phyloP scores from a whole-genome alignment of 2,113 vertebrate species.

The cat (Felis catus) region F.catus_Fca126_mat1.0 CM031412.1:127451501-127452000 shows the following conservation, averaged over 20 bases:
- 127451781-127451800: neutral
- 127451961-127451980: neutral
- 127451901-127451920: neutral
- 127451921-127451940: neutral
- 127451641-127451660: neutral
- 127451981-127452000: neutral
- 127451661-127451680: neutral
- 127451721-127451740: neutral
- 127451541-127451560: neutral
- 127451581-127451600: rapidly evolving
- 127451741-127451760: neutral
- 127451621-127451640: neutral
- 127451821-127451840: neutral
- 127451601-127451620: neutral
- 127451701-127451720: neutral
- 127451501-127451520: neutral
- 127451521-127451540: rapidly evolving
- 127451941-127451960: neutral
- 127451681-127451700: neutral
- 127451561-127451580: neutral
- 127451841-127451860: neutral
- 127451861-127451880: neutral
- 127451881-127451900: neutral
- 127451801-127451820: neutral
- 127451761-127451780: neutral